These are phyloP conservation scores for Colinus virginianus DNA, from an alignment of 2,113 vertebrate genomes.

Conservation along the genomic window DNA sequence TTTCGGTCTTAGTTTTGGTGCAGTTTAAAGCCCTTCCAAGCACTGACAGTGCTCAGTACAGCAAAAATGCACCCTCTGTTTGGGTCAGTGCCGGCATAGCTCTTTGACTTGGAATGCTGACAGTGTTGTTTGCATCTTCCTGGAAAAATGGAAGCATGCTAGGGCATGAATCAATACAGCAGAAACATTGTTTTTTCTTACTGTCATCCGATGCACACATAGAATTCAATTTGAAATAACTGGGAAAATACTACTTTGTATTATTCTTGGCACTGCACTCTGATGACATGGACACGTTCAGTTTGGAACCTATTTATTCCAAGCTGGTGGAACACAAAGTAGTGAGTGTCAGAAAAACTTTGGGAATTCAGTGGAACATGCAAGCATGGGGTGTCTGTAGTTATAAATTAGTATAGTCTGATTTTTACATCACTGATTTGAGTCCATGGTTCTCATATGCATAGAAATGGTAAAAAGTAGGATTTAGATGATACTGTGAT, in stretches of 20 bases:
- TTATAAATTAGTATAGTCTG: background rate
- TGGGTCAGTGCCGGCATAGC: background rate
- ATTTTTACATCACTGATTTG: background rate
- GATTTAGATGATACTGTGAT: background rate
- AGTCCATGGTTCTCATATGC: background rate
- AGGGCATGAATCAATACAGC: background rate
- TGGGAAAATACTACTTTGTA: background rate
- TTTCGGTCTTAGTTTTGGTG: background rate
- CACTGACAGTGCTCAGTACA: background rate
- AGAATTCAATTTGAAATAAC: background rate
- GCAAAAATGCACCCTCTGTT: fast-evolving
- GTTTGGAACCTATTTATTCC: background rate
- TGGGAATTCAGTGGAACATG: background rate
- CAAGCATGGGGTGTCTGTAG: background rate
- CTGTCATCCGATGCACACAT: background rate
- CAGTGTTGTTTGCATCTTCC: background rate
- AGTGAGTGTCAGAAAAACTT: background rate
- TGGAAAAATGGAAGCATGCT: background rate
- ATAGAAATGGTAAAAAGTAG: background rate
- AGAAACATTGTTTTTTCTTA: background rate
- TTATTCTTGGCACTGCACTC: fast-evolving
- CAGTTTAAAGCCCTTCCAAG: background rate
- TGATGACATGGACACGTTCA: fast-evolving
- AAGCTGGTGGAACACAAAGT: background rate
- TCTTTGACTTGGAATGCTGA: background rate